phyloP scores from a whole-genome alignment of 2,797 vertebrate genomes.

The Aratinga solstitialis region DNA sequence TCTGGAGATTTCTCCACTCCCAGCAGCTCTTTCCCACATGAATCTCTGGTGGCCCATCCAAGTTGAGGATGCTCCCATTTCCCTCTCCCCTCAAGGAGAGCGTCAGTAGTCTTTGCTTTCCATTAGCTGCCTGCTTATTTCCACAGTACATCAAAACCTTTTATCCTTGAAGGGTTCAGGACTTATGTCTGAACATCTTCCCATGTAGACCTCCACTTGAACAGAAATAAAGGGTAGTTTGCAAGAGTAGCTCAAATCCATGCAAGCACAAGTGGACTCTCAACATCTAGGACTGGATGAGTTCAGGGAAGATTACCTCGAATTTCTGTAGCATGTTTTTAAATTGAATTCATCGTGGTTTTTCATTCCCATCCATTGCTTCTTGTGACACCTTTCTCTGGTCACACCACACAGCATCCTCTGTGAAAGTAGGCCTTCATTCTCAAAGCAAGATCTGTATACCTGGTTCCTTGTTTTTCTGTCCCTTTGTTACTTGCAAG shows the following conservation, averaged over 20 bases:
- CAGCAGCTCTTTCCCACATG: not conserved
- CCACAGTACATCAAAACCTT: not conserved
- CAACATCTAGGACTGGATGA: not conserved
- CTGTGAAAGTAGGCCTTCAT: not conserved
- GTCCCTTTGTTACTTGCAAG: not conserved
- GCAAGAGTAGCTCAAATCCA: not conserved
- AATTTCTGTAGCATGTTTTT: not conserved
- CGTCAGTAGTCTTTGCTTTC: not conserved
- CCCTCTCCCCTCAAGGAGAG: not conserved
- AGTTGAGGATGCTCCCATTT: not conserved
- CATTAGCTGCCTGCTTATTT: not conserved
- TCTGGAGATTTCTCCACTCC: not conserved
- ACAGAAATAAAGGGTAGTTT: not conserved
- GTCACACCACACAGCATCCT: not conserved
- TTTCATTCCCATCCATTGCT: not conserved
- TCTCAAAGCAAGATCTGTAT: not conserved
- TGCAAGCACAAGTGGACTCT: not conserved
- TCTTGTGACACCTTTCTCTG: not conserved
- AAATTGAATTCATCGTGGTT: not conserved
- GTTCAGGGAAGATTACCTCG: not conserved
- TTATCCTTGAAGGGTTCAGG: not conserved
- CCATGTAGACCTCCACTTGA: not conserved
- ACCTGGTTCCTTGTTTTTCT: not conserved
- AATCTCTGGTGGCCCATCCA: not conserved
- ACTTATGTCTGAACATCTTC: not conserved